Conservation (phyloP, 2,113 vertebrate species). For the Prochilodus magdalenae region DNA sequence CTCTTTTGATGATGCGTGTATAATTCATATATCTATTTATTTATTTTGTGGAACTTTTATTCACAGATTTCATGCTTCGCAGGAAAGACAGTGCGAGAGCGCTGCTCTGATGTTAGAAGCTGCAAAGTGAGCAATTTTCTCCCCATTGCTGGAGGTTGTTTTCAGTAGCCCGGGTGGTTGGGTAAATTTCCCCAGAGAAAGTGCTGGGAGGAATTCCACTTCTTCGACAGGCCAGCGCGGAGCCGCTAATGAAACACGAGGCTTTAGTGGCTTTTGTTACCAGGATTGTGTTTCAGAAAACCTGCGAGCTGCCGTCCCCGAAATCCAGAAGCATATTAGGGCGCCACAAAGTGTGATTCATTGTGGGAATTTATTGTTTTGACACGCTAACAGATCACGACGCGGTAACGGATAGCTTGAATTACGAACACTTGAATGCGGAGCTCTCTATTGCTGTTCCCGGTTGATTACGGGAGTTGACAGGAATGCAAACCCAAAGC, state of each 20-base stretch:
- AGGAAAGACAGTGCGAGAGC: constrained; percentile 12
- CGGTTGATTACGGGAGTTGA: neutral
- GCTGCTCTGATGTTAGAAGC: neutral
- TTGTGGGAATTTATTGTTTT: neutral
- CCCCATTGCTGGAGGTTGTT: constrained; percentile 37
- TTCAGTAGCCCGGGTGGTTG: constrained; percentile 31
- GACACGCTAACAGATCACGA: constrained; percentile 10
- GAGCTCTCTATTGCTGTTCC: neutral
- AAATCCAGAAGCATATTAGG: constrained; percentile 19
- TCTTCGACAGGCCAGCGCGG: constrained; percentile 12
- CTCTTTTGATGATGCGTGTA: too few relatives aligned
- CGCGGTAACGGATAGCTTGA: constrained; percentile 24
- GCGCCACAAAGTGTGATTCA: constrained; percentile 27
- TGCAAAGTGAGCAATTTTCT: constrained; percentile 24
- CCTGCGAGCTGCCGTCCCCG: constrained; percentile 3
- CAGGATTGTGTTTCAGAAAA: constrained; percentile 6
- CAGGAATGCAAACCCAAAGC: neutral
- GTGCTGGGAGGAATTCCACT: constrained; percentile 20
- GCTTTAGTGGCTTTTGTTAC: constrained; percentile 14
- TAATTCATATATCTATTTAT: neutral
- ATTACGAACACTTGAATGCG: constrained; percentile 35
- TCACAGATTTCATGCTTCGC: constrained; percentile 18
- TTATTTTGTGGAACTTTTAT: neutral
- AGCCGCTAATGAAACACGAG: constrained; percentile 5
- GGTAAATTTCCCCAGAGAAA: constrained; percentile 53